Conservation (phyloP, 2,888 invertebrate genomes). For the Apamea anceps region DNA sequence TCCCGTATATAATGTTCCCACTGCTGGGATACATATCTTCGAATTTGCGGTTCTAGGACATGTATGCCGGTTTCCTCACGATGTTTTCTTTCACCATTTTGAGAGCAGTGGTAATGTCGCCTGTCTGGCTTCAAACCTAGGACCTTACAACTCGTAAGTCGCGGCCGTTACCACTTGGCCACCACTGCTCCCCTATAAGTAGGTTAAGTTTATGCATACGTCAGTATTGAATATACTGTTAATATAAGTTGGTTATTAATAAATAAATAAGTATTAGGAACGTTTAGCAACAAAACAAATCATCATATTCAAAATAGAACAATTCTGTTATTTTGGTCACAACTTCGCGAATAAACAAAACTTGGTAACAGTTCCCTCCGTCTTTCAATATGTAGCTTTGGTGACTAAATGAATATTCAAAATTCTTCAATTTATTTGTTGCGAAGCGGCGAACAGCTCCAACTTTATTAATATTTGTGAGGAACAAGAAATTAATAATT, state of each 20-base stretch:
- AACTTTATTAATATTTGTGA: slow-evolving; percentile 39
- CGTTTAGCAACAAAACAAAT: not conserved
- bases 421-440: slow-evolving; percentile 45
- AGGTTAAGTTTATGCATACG: too few species aligned
- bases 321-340: not conserved
- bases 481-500: slow-evolving; percentile 27
- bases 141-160: not conserved
- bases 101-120: not conserved
- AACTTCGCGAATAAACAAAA: slow-evolving; percentile 43
- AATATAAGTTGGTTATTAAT: too few species aligned
- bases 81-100: not conserved
- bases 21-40: not conserved
- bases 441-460: not conserved
- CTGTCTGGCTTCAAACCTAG: not conserved
- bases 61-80: not conserved
- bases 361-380: slow-evolving; percentile 38
- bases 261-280: not conserved
- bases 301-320: not conserved
- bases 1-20: not conserved
- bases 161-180: not conserved
- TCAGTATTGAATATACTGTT: too few species aligned
- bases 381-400: slow-evolving; percentile 35
- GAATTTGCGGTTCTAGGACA: not conserved
- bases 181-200: not conserved
- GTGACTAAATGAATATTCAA: slow-evolving; percentile 54